phyloP scores from a whole-genome alignment of 2,113 vertebrate genomes.

The Drymodes brunneopygia region DNA sequence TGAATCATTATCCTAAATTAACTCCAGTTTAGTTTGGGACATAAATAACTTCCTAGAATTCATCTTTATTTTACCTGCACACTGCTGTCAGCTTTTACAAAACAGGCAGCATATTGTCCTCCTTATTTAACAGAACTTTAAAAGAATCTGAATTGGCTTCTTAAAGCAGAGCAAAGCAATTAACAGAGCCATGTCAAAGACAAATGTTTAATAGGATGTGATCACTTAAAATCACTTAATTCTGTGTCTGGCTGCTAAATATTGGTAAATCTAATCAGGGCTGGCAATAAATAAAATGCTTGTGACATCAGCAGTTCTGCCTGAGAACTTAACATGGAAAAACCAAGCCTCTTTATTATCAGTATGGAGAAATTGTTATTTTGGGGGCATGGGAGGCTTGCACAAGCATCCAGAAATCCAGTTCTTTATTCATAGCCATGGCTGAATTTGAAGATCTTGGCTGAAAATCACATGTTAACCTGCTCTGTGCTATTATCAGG shows the following conservation, averaged over 20 bases:
- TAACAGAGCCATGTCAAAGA: background rate
- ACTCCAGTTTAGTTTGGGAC: background rate
- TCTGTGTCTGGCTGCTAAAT: background rate
- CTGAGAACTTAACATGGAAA: background rate
- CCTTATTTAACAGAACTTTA: background rate
- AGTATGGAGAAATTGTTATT: background rate
- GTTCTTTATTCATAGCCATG: background rate
- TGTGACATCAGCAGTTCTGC: constrained; percentile 29
- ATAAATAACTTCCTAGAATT: background rate
- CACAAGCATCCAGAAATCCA: background rate
- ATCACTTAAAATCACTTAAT: constrained; percentile 24
- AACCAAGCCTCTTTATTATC: background rate
- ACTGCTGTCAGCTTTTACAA: background rate
- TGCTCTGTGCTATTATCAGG: background rate
- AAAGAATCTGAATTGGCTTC: background rate
- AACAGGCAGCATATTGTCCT: background rate
- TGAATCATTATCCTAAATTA: background rate
- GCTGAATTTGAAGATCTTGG: background rate
- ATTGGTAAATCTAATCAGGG: constrained; percentile 9
- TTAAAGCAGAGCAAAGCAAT: constrained; percentile 28
- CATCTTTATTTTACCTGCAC: background rate
- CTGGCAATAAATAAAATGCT: constrained; percentile 19
- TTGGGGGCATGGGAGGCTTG: background rate
- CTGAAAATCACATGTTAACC: background rate
- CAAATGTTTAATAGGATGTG: background rate